Percentiles rank a stretch among this genome's conserved stretches.
These are phyloP conservation scores for Drosophila asahinai DNA, from an alignment of 1,140 invertebrate species.

Conservation along the genomic window DNA sequence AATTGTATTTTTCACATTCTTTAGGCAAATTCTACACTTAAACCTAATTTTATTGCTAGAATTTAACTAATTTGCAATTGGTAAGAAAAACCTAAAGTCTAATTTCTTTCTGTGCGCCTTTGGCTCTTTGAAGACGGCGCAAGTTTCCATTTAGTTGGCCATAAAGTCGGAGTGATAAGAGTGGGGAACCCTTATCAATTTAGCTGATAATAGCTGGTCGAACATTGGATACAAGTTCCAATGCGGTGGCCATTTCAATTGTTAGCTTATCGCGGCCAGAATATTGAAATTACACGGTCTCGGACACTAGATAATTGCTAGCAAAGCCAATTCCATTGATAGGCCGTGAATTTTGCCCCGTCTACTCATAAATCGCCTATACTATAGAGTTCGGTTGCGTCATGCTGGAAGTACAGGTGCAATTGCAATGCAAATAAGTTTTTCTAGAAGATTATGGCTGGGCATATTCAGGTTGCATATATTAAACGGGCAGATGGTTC, in stretches of 20 bases:
- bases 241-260: slow-evolving; percentile 37
- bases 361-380: slow-evolving; percentile 6
- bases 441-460: slow-evolving; percentile 19
- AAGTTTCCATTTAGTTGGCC: slow-evolving; percentile 23
- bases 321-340: slow-evolving; percentile 27
- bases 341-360: slow-evolving; percentile 48
- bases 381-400: slow-evolving; percentile 22
- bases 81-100: too few relatives aligned
- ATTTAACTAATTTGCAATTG: too few relatives aligned
- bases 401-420: slow-evolving; percentile 35
- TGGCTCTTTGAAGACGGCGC: background rate
- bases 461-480: slow-evolving; percentile 17
- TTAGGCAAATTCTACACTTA: background rate
- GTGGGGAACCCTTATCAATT: slow-evolving; percentile 40
- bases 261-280: slow-evolving; percentile 56
- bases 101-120: background rate
- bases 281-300: slow-evolving; percentile 67
- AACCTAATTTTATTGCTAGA: background rate
- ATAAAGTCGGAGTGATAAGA: slow-evolving; percentile 29
- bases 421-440: slow-evolving; percentile 23
- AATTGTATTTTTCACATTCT: background rate
- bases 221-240: slow-evolving; percentile 59
- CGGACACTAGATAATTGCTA: slow-evolving; percentile 63
- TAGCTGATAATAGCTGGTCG: slow-evolving; percentile 52
- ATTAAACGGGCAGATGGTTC: slow-evolving; percentile 6